phyloP scores from a whole-genome alignment of 1,140 invertebrate species.

The Drosophila rufa region DNA sequence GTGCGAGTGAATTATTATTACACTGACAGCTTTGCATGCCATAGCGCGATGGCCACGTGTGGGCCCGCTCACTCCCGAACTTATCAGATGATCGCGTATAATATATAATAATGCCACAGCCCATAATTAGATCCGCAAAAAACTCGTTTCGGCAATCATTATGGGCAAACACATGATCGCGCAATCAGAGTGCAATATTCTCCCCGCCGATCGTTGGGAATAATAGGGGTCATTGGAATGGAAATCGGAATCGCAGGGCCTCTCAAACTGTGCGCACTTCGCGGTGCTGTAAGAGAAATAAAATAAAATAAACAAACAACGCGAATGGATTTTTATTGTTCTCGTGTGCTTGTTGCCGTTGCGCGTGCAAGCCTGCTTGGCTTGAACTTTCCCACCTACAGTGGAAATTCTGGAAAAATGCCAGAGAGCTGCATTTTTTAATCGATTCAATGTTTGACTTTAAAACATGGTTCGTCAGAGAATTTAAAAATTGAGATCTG shows the following conservation, averaged over 20 bases:
- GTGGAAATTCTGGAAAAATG: background rate
- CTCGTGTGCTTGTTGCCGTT: conserved; percentile 15
- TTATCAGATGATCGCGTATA: conserved; percentile 50
- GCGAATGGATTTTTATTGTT: conserved; percentile 42
- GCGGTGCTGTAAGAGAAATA: conserved; percentile 33
- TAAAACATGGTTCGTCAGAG: no score
- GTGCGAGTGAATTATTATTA: conserved; percentile 51
- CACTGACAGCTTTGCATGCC: conserved; percentile 27
- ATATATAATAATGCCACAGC: conserved; percentile 7
- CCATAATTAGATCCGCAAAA: conserved; percentile 58
- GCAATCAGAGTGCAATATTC: conserved; percentile 33
- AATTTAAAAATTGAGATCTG: no score
- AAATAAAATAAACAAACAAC: conserved; percentile 60
- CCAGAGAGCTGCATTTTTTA: no score
- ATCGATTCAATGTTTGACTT: no score
- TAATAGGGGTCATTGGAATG: conserved; percentile 46
- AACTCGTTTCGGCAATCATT: conserved; percentile 26
- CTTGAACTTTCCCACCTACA: conserved; percentile 45
- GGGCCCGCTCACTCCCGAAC: background rate
- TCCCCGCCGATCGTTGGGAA: conserved; percentile 11
- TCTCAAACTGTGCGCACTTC: conserved; percentile 44
- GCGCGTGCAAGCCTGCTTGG: conserved; percentile 29
- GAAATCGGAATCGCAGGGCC: conserved; percentile 20
- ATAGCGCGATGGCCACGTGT: conserved; percentile 27
- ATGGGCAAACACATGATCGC: conserved; percentile 47